These are phyloP conservation scores for Drosophila pandora DNA, from an alignment of 1,140 invertebrate genomes.

Conservation along the genomic window DNA sequence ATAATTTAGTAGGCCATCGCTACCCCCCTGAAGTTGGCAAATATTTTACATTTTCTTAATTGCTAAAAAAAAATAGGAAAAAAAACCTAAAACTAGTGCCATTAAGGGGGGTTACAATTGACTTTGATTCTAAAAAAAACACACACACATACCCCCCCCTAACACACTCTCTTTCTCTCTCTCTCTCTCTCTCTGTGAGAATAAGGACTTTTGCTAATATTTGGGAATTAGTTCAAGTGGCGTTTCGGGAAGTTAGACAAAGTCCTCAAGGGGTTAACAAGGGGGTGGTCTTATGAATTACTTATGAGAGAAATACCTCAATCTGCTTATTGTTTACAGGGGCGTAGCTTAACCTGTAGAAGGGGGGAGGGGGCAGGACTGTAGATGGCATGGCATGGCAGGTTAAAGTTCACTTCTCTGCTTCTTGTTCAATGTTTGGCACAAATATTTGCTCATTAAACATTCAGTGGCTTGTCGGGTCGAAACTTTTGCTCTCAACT, in stretches of 20 bases:
- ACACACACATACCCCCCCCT: constrained; percentile 1
- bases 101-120: neutral
- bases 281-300: constrained; percentile 33
- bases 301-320: constrained; percentile 42
- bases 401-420: constrained; percentile 5
- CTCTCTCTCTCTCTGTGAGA: too few relatives aligned
- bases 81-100: too few relatives aligned
- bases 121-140: constrained; percentile 22
- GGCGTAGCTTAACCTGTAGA: neutral
- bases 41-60: constrained; percentile 42
- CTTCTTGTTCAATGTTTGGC: constrained; percentile 46
- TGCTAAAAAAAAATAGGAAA: constrained; percentile 23
- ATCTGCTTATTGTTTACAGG: constrained; percentile 50
- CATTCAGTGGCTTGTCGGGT: constrained; percentile 40
- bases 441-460: constrained; percentile 62
- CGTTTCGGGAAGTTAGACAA: constrained; percentile 6
- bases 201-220: constrained; percentile 39
- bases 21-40: constrained; percentile 4
- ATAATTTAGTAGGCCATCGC: constrained; percentile 38
- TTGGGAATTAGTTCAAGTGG: constrained; percentile 51
- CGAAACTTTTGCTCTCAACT: constrained; percentile 36
- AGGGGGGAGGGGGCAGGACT: neutral
- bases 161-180: neutral
- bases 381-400: too few relatives aligned
- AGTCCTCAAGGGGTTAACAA: neutral